Conservation (phyloP, 37 sponge, comb jelly and placozoan species). For the Eunapius fragilis region DNA sequence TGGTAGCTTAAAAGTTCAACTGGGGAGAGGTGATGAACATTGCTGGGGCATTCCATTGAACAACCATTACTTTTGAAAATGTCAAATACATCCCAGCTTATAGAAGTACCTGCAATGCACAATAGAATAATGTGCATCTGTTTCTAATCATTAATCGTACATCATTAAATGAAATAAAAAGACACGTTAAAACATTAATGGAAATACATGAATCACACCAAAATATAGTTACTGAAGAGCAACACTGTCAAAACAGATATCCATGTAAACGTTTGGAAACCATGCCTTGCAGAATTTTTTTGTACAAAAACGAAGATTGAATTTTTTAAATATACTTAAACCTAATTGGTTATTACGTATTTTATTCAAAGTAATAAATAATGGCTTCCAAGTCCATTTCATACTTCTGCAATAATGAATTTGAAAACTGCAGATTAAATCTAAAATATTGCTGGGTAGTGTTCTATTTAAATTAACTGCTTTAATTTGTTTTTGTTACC, state of each 20-base stretch:
- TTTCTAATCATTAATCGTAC: background rate
- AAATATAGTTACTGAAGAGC: background rate
- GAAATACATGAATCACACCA: background rate
- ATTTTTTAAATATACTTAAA: too few species aligned
- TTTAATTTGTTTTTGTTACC: background rate
- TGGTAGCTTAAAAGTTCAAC: background rate
- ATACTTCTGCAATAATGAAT: background rate
- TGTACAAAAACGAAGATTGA: too few species aligned
- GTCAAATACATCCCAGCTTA: background rate
- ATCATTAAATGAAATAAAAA: background rate
- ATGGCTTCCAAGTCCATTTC: background rate
- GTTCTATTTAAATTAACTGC: background rate
- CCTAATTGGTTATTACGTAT: background rate
- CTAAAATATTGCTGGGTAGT: background rate
- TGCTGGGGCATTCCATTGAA: background rate
- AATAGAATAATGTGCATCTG: background rate
- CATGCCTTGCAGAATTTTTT: too few species aligned
- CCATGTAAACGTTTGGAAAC: too few species aligned
- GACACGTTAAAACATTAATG: background rate
- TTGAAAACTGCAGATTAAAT: background rate
- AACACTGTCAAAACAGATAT: too few species aligned
- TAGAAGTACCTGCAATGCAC: background rate
- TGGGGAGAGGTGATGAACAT: background rate
- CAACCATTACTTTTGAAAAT: background rate
- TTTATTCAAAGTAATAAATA: background rate